phyloP scores from a whole-genome alignment of 2,888 invertebrate genomes.

The Miltochrista miniata region DNA sequence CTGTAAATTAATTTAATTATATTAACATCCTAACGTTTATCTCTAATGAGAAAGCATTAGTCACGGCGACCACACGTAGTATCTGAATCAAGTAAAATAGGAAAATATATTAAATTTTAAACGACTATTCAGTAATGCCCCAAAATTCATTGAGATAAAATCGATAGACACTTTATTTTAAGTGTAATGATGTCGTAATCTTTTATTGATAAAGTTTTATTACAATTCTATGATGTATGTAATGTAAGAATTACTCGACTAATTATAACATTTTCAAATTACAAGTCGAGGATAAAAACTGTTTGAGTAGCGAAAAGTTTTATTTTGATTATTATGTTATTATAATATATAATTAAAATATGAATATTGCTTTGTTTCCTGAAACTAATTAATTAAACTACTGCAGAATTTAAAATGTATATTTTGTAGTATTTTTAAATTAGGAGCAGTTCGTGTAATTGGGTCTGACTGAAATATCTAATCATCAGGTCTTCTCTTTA shows the following conservation, averaged over 20 bases:
- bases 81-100: conserved; percentile 12
- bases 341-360: too few relatives aligned
- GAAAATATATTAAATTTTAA: conserved; percentile 26
- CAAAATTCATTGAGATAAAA: conserved; percentile 34
- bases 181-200: conserved; percentile 30
- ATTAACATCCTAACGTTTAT: conserved; percentile 4
- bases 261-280: conserved; percentile 1
- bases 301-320: neutral
- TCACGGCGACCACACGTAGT: conserved; percentile 16
- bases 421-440: too few relatives aligned
- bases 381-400: too few relatives aligned
- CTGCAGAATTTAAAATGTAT: too few relatives aligned
- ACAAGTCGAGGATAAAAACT: neutral
- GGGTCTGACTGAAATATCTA: too few relatives aligned
- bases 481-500: too few relatives aligned
- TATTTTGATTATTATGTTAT: neutral
- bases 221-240: conserved; percentile 30
- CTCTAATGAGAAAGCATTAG: conserved; percentile 5
- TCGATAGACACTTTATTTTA: conserved; percentile 17
- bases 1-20: conserved; percentile 4
- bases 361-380: too few relatives aligned
- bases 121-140: conserved; percentile 20
- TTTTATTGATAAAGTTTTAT: conserved; percentile 30
- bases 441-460: too few relatives aligned
- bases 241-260: conserved; percentile 15